A percentile compares a stretch with the other conserved stretches of the same genome.
Evolutionary conservation across 2,113 vertebrate species (phyloP).

Genomic region (Oryzias celebensis): DNA sequence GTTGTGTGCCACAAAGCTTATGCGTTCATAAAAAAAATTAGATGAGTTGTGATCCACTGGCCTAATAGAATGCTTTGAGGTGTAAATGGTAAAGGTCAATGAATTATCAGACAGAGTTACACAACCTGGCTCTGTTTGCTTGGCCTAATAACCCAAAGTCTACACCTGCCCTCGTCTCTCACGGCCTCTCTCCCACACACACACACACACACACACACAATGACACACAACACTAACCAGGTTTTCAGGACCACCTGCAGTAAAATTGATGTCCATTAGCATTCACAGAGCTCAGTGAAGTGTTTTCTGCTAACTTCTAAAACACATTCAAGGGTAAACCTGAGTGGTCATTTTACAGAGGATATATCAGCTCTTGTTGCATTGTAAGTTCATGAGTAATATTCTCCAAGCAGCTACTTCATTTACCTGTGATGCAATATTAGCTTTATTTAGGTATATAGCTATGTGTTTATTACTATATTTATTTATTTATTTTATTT

Average conservation of each 20-base stretch:
- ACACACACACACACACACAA: neutral
- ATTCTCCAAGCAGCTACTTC: neutral
- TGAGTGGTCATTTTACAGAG: no score
- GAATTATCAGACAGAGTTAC: conserved; percentile 70
- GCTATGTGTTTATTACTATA: no score
- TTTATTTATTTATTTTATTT: no score
- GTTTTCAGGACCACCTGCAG: conserved; percentile 5
- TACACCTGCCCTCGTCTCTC: conserved; percentile 42
- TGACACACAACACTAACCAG: neutral
- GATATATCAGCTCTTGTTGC: no score
- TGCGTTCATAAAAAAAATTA: conserved; percentile 31
- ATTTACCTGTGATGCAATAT: neutral
- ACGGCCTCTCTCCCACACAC: neutral
- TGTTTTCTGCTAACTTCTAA: neutral
- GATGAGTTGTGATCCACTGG: conserved; percentile 32
- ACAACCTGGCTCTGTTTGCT: conserved; percentile 60
- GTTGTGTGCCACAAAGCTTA: conserved; percentile 21
- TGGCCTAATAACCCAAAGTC: conserved; percentile 55
- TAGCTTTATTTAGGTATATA: neutral
- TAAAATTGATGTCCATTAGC: conserved; percentile 20
- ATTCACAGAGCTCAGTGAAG: conserved; percentile 2
- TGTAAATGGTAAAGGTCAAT: conserved; percentile 69
- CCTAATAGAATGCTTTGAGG: conserved; percentile 69
- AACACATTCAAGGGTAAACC: no score
- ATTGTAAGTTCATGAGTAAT: neutral